Base-by-base conservation (phyloP, 2,113 vertebrate species). In the Piprites chloris region DNA sequence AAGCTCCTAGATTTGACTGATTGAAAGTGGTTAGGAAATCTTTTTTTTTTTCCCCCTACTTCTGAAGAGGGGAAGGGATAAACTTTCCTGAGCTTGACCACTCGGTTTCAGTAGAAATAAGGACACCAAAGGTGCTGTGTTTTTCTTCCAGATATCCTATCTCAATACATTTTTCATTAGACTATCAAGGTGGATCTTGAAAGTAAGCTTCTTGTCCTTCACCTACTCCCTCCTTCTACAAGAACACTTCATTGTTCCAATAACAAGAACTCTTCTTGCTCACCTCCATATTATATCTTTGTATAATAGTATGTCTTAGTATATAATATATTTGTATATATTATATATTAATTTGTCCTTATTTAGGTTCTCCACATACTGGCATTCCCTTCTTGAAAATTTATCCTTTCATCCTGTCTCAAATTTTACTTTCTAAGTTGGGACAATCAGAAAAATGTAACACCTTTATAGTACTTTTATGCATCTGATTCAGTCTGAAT, bases 31-130 rank as follows among this genome's bases (percentile, higher is more conserved):
- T 22, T 41, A 32, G 2, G 3, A 6, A 6, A 56, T 13, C 6
- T 71, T 37, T 12, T 49, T 62, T 19, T 12, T 2, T 10, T 1
- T 0, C 1, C 4, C 5, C 2, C 12, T 15, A 8, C 9, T 42
- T 65, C 62, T 26, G 19, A 47, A 42, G 1, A 67, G 6, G 55
- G 14, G 42, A 86, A n/a, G 33, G 42, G 11, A 58, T n/a, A 66
- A 6, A 61, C 12, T 85, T 85, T 47, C 7, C 23, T 79, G 35
- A 73, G 27, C 82, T 71, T 52, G 15, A 59, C 17, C 1, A 1
- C 5, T n/a, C 75, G 11, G 2, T 62, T 91, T 75, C 19, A 4
- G 28, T 50, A 26, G 21, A 73, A 53, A 14, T 49, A 37, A 76
- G 32, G 9, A 88, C 9, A 3, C 17, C 39, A 88, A 86, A 49